These are phyloP conservation scores for Cathartes aura DNA, from an alignment of 2,113 vertebrate genomes.

Conservation along the genomic window DNA sequence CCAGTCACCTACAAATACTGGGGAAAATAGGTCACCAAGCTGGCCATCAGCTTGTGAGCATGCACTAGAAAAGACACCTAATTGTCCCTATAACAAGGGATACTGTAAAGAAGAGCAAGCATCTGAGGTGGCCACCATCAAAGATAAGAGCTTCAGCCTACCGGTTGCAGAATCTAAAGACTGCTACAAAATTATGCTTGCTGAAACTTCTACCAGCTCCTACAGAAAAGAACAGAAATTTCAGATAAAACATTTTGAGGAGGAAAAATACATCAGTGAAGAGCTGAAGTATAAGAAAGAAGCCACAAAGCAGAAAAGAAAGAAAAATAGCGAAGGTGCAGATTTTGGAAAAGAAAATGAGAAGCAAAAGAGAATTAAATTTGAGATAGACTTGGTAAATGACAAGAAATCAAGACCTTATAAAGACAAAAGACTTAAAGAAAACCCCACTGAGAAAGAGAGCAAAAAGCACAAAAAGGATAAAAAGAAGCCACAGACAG, in stretches of 20 bases:
- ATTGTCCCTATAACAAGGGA: neutral
- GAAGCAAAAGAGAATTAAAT: slow-evolving; percentile 32
- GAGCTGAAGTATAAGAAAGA: slow-evolving; percentile 39
- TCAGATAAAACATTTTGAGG: neutral
- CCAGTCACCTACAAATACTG: neutral
- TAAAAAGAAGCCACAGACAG: slow-evolving; percentile 72
- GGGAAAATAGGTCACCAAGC: neutral
- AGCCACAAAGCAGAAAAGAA: slow-evolving; percentile 41
- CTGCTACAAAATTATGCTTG: neutral
- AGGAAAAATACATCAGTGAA: slow-evolving; percentile 10
- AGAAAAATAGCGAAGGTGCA: neutral
- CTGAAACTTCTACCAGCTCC: slow-evolving; percentile 41
- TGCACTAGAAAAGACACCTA: neutral
- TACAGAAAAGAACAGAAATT: slow-evolving; percentile 47
- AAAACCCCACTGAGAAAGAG: slow-evolving; percentile 36
- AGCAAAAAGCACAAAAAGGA: slow-evolving; percentile 77
- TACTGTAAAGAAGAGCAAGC: slow-evolving; percentile 13
- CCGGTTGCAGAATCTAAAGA: slow-evolving; percentile 56
- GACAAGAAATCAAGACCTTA: slow-evolving; percentile 54
- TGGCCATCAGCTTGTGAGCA: slow-evolving; percentile 17
- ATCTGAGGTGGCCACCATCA: neutral
- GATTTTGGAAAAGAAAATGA: slow-evolving; percentile 35
- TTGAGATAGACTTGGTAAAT: neutral
- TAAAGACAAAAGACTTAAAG: slow-evolving; percentile 57
- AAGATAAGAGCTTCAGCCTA: slow-evolving; percentile 28